These are phyloP conservation scores for Erythrolamprus reginae DNA, from an alignment of 2,113 vertebrate species.

Conservation along the genomic window DNA sequence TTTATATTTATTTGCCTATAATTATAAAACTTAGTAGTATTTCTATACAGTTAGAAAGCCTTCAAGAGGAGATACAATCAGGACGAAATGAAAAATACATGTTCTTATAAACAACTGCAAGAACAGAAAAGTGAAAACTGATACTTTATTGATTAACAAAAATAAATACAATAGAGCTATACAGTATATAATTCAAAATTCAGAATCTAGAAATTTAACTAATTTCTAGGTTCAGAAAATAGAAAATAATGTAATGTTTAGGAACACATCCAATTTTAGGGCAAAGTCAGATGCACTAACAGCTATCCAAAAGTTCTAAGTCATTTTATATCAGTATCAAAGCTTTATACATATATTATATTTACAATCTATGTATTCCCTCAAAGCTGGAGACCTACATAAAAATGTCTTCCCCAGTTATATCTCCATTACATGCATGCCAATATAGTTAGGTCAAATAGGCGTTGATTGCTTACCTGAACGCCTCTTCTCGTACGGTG, in stretches of 20 bases:
- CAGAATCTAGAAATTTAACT: background rate
- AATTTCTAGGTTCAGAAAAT: background rate
- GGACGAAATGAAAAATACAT: background rate
- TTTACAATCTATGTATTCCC: background rate
- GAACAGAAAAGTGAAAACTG: background rate
- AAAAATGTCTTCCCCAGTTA: background rate
- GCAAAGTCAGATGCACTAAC: background rate
- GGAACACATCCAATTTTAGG: rapidly evolving
- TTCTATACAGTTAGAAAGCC: background rate
- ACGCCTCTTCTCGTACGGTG: too few species aligned
- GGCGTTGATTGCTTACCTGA: too few species aligned
- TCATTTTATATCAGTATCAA: slow-evolving; percentile 17
- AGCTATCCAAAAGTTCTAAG: slow-evolving; percentile 15
- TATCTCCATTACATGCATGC: background rate
- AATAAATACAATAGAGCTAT: background rate
- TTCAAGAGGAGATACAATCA: background rate
- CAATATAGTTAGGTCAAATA: background rate
- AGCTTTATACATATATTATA: background rate
- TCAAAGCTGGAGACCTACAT: background rate
- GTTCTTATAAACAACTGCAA: background rate
- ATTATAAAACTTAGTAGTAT: background rate
- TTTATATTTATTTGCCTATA: background rate
- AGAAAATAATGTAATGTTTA: background rate
- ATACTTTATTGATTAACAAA: background rate
- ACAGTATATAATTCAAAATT: background rate